Conservation (phyloP, 2,797 vertebrate genomes). For the Leucoraja ocellata region DNA sequence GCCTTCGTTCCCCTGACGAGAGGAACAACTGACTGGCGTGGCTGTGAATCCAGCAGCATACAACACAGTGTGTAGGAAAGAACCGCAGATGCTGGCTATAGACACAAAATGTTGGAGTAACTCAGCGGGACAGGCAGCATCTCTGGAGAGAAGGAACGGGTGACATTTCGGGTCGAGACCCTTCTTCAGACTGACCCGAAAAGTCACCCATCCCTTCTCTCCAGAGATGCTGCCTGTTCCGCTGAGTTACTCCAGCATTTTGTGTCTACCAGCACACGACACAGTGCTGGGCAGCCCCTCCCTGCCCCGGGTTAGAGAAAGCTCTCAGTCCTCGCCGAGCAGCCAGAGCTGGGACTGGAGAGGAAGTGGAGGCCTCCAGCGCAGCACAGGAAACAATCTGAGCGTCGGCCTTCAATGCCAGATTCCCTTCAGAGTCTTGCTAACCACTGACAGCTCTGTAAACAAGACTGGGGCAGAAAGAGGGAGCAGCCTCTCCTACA, state of each 20-base stretch:
- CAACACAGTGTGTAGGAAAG: not conserved
- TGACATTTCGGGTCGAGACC: too few species aligned
- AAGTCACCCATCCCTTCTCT: too few species aligned
- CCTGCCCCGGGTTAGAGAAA: slow-evolving; percentile 49
- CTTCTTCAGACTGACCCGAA: too few species aligned
- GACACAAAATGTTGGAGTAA: too few species aligned
- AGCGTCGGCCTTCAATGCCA: slow-evolving; percentile 64
- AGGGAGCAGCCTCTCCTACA: slow-evolving; percentile 63
- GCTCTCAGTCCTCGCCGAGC: slow-evolving; percentile 44
- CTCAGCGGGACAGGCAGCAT: too few species aligned
- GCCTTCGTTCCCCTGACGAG: not conserved
- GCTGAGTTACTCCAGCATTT: too few species aligned
- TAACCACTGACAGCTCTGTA: slow-evolving; percentile 79
- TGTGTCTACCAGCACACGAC: too few species aligned
- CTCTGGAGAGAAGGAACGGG: too few species aligned
- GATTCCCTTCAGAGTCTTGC: slow-evolving; percentile 68
- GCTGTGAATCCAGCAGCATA: not conserved
- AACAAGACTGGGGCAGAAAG: slow-evolving; percentile 70
- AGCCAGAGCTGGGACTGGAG: slow-evolving; percentile 55
- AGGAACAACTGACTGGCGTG: too few species aligned
- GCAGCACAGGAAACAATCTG: slow-evolving; percentile 67
- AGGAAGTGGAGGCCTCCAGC: slow-evolving; percentile 65
- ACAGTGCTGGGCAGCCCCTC: not conserved
- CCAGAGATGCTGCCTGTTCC: too few species aligned
- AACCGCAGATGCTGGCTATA: too few species aligned